Evolutionary conservation across 2,797 vertebrate genomes (phyloP).

Genomic region (Oryzias sinensis): DNA sequence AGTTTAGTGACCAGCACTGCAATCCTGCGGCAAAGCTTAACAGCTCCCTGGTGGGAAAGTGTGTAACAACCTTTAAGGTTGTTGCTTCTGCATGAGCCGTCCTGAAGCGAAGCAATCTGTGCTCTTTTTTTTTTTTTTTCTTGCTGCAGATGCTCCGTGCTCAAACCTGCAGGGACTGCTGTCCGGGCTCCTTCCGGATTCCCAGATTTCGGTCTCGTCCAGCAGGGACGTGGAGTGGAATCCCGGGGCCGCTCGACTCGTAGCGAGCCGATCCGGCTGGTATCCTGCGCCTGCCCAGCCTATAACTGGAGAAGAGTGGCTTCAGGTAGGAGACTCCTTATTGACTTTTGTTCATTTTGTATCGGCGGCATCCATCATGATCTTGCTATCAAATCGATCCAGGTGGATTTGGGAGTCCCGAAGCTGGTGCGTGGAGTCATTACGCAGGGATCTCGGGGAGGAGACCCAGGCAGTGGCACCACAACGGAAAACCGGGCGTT

Average conservation of each 20-base stretch:
- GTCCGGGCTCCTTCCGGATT: conserved; percentile 89
- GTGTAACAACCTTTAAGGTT: conserved; percentile 34
- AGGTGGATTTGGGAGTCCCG: conserved; percentile 86
- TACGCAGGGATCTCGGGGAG: conserved; percentile 92
- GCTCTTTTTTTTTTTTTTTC: not conserved
- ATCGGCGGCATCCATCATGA: not conserved
- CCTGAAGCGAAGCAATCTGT: conserved; percentile 16
- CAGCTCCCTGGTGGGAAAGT: conserved; percentile 52
- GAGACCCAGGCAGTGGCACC: conserved; percentile 80
- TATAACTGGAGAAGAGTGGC: conserved; percentile 92
- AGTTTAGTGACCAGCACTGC: conserved; percentile 37
- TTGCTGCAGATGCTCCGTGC: conserved; percentile 85
- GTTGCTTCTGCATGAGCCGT: conserved; percentile 4
- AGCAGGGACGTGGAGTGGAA: conserved; percentile 89
- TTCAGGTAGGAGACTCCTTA: conserved; percentile 61
- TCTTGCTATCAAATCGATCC: conserved; percentile 16
- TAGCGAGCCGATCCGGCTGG: conserved; percentile 95
- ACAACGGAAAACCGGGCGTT: conserved; percentile 87
- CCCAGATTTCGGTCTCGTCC: conserved; percentile 92
- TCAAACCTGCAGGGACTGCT: conserved; percentile 94
- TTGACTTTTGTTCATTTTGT: not conserved
- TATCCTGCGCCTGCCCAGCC: conserved; percentile 86
- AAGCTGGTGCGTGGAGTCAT: conserved; percentile 89
- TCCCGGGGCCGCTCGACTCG: conserved; percentile 85
- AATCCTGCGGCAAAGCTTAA: conserved; percentile 48